Percentiles rank a stretch among this genome's conserved stretches.
Evolutionary conservation across 2,888 invertebrate genomes (phyloP).

Genomic region (Mechanitis mazaeus): DNA sequence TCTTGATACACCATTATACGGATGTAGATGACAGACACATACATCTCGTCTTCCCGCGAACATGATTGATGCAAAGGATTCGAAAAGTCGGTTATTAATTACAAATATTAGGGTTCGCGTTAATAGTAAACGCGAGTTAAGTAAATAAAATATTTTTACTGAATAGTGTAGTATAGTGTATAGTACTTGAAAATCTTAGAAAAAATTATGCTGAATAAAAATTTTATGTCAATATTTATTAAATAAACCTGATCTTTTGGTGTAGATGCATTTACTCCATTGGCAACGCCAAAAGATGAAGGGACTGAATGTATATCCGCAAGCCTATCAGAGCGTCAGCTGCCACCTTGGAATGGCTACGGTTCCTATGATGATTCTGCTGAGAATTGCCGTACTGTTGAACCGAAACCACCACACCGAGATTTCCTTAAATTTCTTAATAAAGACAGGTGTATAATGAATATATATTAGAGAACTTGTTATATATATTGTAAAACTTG

Average conservation of each 20-base stretch:
- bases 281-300: constrained; percentile 65
- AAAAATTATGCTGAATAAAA: not conserved
- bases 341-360: constrained; percentile 94
- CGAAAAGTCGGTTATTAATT: too few species aligned
- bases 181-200: not conserved
- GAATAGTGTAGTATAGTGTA: too few species aligned
- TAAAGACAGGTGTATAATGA: constrained; percentile 79
- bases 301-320: constrained; percentile 46
- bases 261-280: constrained; percentile 80
- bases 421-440: constrained; percentile 89
- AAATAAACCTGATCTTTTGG: constrained; percentile 27
- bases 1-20: too few species aligned
- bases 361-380: constrained; percentile 94
- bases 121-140: too few species aligned
- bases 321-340: constrained; percentile 55
- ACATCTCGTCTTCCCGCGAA: too few species aligned
- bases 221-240: not conserved
- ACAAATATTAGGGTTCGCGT: too few species aligned
- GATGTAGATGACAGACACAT: too few species aligned
- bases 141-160: too few species aligned
- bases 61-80: too few species aligned
- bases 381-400: constrained; percentile 88
- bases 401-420: constrained; percentile 84
- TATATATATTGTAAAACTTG: too few species aligned
- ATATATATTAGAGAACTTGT: not conserved